phyloP scores from a whole-genome alignment of 2,113 vertebrate genomes.

The Chionis minor region DNA sequence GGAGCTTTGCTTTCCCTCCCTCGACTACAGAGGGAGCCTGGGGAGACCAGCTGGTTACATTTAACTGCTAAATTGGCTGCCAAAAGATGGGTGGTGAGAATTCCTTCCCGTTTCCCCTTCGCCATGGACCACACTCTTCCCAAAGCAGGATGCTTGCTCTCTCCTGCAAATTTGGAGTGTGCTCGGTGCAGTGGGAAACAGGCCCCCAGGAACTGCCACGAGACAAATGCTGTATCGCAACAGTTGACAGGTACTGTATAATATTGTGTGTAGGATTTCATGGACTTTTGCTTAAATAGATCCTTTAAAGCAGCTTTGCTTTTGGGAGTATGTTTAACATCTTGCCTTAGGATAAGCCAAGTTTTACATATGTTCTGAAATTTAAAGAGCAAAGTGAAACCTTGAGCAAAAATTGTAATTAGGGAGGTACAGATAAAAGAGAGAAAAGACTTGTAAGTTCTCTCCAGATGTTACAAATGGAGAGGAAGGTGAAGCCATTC shows the following conservation, averaged over 20 bases:
- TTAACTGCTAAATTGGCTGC: constrained; percentile 65
- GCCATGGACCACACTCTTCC: not conserved
- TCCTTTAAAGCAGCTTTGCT: not conserved
- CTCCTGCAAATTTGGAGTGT: not conserved
- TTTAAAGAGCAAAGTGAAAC: not conserved
- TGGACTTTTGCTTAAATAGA: not conserved
- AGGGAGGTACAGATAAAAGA: not conserved
- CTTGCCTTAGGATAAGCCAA: not conserved
- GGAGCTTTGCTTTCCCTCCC: constrained; percentile 60
- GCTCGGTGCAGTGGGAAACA: not conserved
- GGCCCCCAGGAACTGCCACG: not conserved
- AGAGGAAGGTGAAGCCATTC: not conserved
- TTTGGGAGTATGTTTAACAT: not conserved
- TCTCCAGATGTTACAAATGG: not conserved
- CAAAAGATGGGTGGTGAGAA: constrained; percentile 62
- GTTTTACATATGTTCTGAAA: not conserved
- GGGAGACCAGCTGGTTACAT: constrained; percentile 63
- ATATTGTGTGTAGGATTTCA: not conserved
- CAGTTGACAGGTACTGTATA: not conserved
- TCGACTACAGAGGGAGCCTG: constrained; percentile 49
- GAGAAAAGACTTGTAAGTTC: not conserved
- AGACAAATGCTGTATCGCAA: not conserved
- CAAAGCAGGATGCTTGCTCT: not conserved
- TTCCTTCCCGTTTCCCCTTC: not conserved
- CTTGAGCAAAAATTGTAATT: not conserved